Evolutionary conservation across 2,888 invertebrate species (phyloP).

Genomic region (Eurois occulta): DNA sequence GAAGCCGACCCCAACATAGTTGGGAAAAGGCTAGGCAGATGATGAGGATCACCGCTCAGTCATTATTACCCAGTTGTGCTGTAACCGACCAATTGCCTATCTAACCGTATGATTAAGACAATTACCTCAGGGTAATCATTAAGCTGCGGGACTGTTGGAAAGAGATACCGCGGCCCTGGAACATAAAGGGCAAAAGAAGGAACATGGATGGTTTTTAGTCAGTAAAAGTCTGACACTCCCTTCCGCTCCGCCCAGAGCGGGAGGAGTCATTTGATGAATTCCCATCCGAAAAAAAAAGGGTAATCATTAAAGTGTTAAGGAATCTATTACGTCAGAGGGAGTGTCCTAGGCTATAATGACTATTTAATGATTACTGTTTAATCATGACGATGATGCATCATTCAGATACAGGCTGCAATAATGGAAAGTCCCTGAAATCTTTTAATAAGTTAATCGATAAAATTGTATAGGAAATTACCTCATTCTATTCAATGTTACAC

Average conservation of each 20-base stretch:
- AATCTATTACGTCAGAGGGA: conserved; percentile 11
- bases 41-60: too few relatives aligned
- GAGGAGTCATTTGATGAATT: too few relatives aligned
- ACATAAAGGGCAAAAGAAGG: too few relatives aligned
- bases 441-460: conserved; percentile 26
- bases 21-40: too few relatives aligned
- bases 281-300: too few relatives aligned
- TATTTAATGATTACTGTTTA: conserved; percentile 2
- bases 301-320: conserved; percentile 8
- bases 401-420: conserved; percentile 6
- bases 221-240: too few relatives aligned
- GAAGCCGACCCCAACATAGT: too few relatives aligned
- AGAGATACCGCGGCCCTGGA: too few relatives aligned
- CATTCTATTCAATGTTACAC: conserved; percentile 29
- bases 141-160: too few relatives aligned
- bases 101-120: conserved; percentile 19
- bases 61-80: not conserved
- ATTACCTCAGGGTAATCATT: conserved; percentile 23
- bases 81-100: not conserved
- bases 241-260: too few relatives aligned
- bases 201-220: too few relatives aligned
- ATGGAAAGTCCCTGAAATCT: conserved; percentile 8
- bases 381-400: conserved; percentile 19
- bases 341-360: conserved; percentile 13
- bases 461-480: conserved; percentile 15